A percentile compares a stretch with the other conserved stretches of the same genome.
Conservation (phyloP, 2,113 vertebrate species). For the Dendrocopos noguchii region DNA sequence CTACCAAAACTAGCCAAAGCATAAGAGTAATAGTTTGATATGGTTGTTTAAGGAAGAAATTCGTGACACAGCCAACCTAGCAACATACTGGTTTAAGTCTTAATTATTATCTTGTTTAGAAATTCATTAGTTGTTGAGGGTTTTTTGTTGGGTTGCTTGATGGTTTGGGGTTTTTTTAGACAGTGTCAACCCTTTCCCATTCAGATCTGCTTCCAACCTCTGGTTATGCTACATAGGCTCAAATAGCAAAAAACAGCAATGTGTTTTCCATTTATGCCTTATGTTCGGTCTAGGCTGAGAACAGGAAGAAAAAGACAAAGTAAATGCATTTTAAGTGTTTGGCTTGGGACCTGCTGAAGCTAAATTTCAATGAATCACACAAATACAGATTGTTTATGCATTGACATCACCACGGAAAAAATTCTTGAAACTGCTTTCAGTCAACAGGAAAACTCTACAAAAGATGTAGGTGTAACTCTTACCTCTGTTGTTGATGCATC, state of each 20-base stretch:
- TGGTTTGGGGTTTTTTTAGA: neutral
- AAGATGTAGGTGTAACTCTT: neutral
- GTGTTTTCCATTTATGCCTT: neutral
- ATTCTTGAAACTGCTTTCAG: neutral
- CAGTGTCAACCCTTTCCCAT: accelerated
- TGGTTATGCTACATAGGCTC: neutral
- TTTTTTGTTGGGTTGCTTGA: neutral
- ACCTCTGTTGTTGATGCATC: conserved; percentile 95
- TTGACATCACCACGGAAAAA: neutral
- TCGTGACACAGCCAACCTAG: neutral
- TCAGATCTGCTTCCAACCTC: neutral
- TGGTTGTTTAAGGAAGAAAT: neutral
- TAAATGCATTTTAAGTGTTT: neutral
- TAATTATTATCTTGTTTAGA: neutral
- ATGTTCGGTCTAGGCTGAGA: neutral
- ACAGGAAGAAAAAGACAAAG: neutral
- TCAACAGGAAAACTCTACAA: neutral
- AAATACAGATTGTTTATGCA: neutral
- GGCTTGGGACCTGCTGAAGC: neutral
- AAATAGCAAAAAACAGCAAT: neutral
- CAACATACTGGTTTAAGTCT: neutral
- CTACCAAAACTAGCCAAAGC: neutral
- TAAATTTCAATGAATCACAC: neutral
- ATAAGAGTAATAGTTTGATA: neutral
- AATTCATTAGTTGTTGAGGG: neutral